Conservation (phyloP, 2,113 vertebrate species). For the Sapayoa aenigma region DNA sequence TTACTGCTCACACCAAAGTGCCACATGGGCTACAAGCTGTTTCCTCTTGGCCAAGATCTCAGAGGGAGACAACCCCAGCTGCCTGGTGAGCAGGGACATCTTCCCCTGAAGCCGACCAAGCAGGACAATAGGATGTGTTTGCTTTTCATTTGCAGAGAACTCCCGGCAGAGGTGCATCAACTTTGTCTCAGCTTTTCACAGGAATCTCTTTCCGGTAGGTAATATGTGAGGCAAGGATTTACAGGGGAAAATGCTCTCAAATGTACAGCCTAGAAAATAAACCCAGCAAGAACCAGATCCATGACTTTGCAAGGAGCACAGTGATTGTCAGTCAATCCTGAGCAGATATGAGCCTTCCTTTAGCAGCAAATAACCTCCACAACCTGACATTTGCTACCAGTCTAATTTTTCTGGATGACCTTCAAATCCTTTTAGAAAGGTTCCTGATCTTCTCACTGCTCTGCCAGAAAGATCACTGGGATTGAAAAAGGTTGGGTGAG, state of each 20-base stretch:
- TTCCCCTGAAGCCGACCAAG: not conserved
- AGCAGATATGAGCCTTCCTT: not conserved
- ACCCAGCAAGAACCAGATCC: not conserved
- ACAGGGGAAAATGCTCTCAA: not conserved
- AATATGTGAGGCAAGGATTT: not conserved
- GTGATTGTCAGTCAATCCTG: not conserved
- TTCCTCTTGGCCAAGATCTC: not conserved
- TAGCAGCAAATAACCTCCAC: not conserved
- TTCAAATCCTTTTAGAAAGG: conserved; percentile 16
- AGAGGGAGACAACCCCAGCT: not conserved
- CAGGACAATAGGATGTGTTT: not conserved
- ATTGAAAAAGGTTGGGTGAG: not conserved
- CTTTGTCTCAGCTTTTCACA: not conserved
- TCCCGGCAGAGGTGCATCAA: not conserved
- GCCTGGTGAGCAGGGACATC: not conserved
- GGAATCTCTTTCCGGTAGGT: not conserved
- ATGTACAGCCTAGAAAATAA: not conserved
- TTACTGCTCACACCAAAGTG: not conserved
- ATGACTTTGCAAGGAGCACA: not conserved
- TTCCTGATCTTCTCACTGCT: not conserved
- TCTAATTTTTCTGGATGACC: not conserved
- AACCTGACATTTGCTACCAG: not conserved
- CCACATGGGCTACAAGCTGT: conserved; percentile 66
- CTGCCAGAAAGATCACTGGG: not conserved
- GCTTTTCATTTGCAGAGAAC: not conserved